Evolutionary conservation across 2,113 vertebrate species (phyloP), one percentile per base, ranked within the genome.

Genomic region (Protobothrops flavoviridis): DNA sequence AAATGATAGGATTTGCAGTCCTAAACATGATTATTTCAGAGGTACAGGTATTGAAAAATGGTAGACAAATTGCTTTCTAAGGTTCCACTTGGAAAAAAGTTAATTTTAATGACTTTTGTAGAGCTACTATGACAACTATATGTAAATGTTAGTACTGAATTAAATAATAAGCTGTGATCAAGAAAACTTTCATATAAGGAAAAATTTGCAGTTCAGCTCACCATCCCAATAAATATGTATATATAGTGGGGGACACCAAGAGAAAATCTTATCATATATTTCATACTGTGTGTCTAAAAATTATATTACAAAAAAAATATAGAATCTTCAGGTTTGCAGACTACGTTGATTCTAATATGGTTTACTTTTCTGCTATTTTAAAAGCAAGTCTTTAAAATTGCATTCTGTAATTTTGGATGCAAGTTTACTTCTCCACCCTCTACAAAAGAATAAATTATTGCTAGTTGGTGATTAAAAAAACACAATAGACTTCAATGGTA

Each of bases 401-500:
- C 13, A n/a, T 15, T 85, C n/a, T 57, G 26, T 39, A 56, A 85
- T 59, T 24, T 11, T 59, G n/a, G 26, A 89, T 89, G 29, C 26
- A n/a, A 50, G 52, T 33, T 24, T 53, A 15, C 20, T 29, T 88
- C 61, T 12, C 61, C 57, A 59, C 8, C 26, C 26, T 48, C 61
- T 29, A 64, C 11, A 64, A 64, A 64, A 64, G 26, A 64, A 64
- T 13, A 64, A 64, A 64, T 64, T 64, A 64, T 64, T n/a, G 61
- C 57, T 93, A 93, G 59, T 89, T 96, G 90, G 92, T 94, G 93
- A 56, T 93, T 91, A 91, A 92, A 91, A 86, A 93, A 95, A 86
- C 56, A 93, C 85, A 96, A 93, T 57, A 56, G 53, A 61, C 3
- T 55, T 89, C 53, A 92, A 94, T 74, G 94, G 92, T 94, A 95